Base-by-base conservation (phyloP, 2,113 vertebrate genomes). In the Arvicanthis niloticus region DNA sequence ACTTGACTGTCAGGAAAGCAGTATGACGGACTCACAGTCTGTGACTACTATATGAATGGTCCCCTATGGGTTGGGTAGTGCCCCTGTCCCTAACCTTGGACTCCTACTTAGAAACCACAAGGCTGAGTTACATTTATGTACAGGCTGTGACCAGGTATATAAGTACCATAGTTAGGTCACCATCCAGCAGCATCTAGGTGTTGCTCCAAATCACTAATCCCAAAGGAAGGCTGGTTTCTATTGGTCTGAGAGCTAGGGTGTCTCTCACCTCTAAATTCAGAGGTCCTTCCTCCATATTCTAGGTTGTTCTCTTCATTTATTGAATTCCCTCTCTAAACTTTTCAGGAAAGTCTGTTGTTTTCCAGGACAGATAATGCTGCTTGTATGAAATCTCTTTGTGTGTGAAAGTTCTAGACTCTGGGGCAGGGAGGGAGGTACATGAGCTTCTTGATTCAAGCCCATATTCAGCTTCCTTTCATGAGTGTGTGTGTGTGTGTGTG, bases 371-470 rank as follows among this genome's bases (percentile, higher is more conserved):
- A 45, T n/a, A 72, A 73, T 2, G 16, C 4, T 9, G 13, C 7
- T 7, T 4, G 5, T 21, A 1, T 75, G 70, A 53, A 77, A 76
- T 56, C 56, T 37, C 15, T 29, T 3, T 22, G 5, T 21, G 19
- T 21, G 2, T 62, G 7, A 42, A 16, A 73, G 73, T 53, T n/a
- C 16, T 42, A 62, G 86, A 56, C 80, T 42, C 8, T 56, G 3
- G 53, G 81, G 19, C 29, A 75, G 31, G 16, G 45, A 53, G 16
- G 1, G 1, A 3, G 10, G 67, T 1, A 0, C 0, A 5, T 0
- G 7, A 34, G 77, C 70, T 68, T 86, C 29, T 37, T 3, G 1
- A 65, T 24, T 31, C 24, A 81, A 65, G n/a, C 7, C 24, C 45
- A 7, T 1, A 85, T 42, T 67, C 19, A 8, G 58, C 26, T 78